Base-by-base conservation (phyloP, 1,140 invertebrate genomes). In the Drosophila biarmipes region DNA sequence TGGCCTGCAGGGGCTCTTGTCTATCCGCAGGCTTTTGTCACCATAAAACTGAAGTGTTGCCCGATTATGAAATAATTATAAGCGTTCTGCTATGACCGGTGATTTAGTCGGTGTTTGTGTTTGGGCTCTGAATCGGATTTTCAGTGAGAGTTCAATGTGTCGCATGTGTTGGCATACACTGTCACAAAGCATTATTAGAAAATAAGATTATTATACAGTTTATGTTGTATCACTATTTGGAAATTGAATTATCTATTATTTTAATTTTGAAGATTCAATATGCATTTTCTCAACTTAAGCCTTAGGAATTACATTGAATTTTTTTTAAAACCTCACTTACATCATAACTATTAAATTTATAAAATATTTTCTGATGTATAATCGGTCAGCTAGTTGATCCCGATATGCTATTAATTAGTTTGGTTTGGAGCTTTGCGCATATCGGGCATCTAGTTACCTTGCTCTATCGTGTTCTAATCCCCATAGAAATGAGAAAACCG, bases 41-140 rank as follows among this genome's bases (percentile, higher is more conserved):
- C 79, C 75, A 89, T 68, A 73, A 77, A 73, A 72, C 66, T 54
- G 71, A 74, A 87, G 84, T 87, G 84, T 87, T 77, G 80, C 46
- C 59, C 75, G 72, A 80, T 87, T 90, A 90, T 87, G 75, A 89
- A 87, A 89, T 87, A 87, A 89, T 87, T 80, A 87, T 89, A 63
- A 58, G 54, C 58, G 57, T 78, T 78, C 64, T 55, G 48, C 38
- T 27, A 24, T 31, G 38, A 15, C 17, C 17, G 10, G 24, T 14
- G 14, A 37, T 52, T 21, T 8, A 7, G 12, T 15, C 12, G 14
- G 17, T 27, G 17, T 29, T 38, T 51, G 29, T 24, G n/a, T 19
- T 31, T 53, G 34, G 12, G 29, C 8, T 37, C 17, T 34, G 19
- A 34, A 46, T 52, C 2, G n/a, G 27, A 7, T 10, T 53, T 19